A percentile compares a stretch with the other conserved stretches of the same genome.
phyloP scores from a whole-genome alignment of 2,888 invertebrate genomes.

The Drosophila falleni region DNA sequence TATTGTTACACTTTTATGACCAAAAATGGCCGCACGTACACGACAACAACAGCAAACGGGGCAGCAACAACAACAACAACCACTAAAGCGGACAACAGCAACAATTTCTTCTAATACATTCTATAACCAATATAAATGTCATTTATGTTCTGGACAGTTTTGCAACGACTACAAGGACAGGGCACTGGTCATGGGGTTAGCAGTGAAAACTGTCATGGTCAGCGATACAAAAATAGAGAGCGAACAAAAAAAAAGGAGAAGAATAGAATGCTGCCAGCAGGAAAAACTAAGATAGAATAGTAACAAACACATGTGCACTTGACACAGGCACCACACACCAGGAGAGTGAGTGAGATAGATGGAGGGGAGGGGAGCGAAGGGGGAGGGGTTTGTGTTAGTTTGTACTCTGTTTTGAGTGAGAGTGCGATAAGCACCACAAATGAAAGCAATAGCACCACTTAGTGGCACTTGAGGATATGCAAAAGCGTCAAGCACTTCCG shows the following conservation, averaged over 20 bases:
- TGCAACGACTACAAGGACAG: conserved; percentile 16
- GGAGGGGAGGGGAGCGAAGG: background rate
- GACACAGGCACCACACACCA: conserved; percentile 36
- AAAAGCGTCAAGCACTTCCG: conserved; percentile 76
- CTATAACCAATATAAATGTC: conserved; percentile 79
- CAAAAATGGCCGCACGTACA: conserved; percentile 62
- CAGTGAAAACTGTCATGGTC: conserved; percentile 71
- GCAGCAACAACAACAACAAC: conserved; percentile 15
- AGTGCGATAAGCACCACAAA: conserved; percentile 73
- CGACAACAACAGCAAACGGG: conserved; percentile 41
- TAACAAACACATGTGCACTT: conserved; percentile 62
- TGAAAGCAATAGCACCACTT: conserved; percentile 77
- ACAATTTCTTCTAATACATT: conserved; percentile 68
- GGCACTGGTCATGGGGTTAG: conserved; percentile 23
- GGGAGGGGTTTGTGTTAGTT: conserved; percentile 9
- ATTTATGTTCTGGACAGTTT: conserved; percentile 77
- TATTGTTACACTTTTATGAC: conserved; percentile 70
- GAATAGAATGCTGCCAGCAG: conserved; percentile 20
- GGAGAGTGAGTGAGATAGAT: background rate
- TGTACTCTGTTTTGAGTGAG: conserved; percentile 46
- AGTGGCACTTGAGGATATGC: conserved; percentile 80
- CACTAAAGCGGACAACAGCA: conserved; percentile 23
- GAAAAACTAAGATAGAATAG: conserved; percentile 37
- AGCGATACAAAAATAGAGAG: conserved; percentile 54
- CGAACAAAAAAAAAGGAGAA: conserved; percentile 8